Evolutionary conservation across 2,113 vertebrate species (phyloP).

Genomic region (Lamprologus tigripictilis): DNA sequence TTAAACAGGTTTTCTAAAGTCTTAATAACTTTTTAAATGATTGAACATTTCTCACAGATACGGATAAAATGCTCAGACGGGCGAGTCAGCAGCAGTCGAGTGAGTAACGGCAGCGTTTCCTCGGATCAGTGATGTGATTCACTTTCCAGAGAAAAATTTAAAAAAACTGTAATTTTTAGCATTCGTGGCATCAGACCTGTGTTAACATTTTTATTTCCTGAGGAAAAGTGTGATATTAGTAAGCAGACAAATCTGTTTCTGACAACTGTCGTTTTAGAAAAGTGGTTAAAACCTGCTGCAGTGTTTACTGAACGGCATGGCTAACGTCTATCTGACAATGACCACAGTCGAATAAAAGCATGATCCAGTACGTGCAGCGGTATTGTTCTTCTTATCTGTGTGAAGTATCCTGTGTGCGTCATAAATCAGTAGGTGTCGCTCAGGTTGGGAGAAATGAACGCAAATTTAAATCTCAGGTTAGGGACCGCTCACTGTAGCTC

Average conservation of each 20-base stretch:
- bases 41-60: background rate
- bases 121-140: background rate
- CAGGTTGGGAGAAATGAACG: background rate
- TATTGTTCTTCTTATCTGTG: background rate
- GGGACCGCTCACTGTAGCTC: background rate
- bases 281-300: background rate
- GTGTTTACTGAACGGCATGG: background rate
- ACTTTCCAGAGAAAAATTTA: background rate
- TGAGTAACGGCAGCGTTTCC: background rate
- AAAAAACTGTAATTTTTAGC: rapidly evolving
- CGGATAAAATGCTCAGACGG: rapidly evolving
- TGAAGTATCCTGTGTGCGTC: background rate
- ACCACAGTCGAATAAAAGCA: background rate
- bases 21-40: background rate
- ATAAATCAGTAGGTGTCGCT: rapidly evolving
- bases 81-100: background rate
- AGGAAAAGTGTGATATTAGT: background rate
- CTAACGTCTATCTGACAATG: background rate
- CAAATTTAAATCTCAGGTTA: background rate
- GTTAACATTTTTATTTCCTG: background rate
- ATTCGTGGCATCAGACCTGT: background rate
- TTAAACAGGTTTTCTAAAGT: background rate
- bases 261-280: background rate
- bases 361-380: background rate
- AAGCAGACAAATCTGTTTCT: background rate